These are phyloP conservation scores for Plecturocebus donacophilus DNA, from an alignment of 2,113 vertebrate species.

Conservation along the genomic window DNA sequence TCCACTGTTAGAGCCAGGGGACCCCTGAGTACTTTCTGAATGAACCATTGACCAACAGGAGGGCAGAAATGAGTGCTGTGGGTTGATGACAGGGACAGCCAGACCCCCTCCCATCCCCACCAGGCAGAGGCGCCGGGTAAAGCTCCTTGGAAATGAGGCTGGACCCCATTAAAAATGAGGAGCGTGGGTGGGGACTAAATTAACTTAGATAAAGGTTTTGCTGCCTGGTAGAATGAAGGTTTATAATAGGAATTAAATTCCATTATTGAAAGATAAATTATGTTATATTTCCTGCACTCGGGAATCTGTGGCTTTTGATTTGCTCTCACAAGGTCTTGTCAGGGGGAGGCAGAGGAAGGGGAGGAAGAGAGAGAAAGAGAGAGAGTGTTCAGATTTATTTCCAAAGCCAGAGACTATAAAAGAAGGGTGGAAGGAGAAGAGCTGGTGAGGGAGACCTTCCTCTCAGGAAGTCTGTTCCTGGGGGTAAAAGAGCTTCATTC, in stretches of 20 bases:
- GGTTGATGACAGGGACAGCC: background rate
- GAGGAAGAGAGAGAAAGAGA: background rate
- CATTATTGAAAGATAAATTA: slow-evolving; percentile 6
- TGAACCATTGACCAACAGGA: background rate
- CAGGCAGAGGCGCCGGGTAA: accelerated
- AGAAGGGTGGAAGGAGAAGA: background rate
- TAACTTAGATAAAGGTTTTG: background rate
- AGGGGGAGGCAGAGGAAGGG: background rate
- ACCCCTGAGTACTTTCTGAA: background rate
- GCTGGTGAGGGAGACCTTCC: background rate
- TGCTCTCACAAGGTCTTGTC: background rate
- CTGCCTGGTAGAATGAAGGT: background rate
- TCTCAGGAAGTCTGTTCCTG: background rate
- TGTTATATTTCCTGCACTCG: background rate
- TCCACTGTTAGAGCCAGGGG: background rate
- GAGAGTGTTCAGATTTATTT: background rate
- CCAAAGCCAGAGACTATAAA: background rate
- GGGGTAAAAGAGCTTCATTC: background rate
- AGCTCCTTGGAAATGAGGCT: background rate
- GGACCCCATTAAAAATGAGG: background rate
- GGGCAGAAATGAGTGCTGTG: background rate
- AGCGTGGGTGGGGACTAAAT: background rate
- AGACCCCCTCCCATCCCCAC: background rate
- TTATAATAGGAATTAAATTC: background rate
- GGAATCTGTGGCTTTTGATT: slow-evolving; percentile 17